Evolutionary conservation across 2,113 vertebrate genomes (phyloP).

Genomic region (Electrona antarctica): DNA sequence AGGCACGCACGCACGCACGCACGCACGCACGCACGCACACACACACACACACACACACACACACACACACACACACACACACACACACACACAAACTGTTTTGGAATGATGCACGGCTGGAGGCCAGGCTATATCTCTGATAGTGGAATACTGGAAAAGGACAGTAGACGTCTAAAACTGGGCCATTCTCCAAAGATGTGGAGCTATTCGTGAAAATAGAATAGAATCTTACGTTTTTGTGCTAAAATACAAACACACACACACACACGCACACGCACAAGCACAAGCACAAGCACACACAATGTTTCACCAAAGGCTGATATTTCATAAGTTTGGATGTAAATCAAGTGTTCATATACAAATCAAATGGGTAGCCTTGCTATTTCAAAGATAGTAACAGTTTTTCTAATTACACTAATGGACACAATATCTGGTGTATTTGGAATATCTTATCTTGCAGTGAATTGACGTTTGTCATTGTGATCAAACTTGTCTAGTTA

Average conservation of each 20-base stretch:
- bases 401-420: too few species aligned
- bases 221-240: constrained; percentile 28
- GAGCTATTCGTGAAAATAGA: constrained; percentile 68
- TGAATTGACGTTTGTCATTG: too few species aligned
- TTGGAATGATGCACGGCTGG: constrained; percentile 18
- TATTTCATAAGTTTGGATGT: too few species aligned
- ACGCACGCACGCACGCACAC: background rate
- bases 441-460: too few species aligned
- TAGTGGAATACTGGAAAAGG: constrained; percentile 33
- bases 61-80: constrained; percentile 3
- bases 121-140: constrained; percentile 43
- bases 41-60: background rate
- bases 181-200: constrained; percentile 61
- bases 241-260: background rate
- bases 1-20: background rate
- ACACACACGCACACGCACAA: background rate
- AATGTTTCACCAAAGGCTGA: background rate
- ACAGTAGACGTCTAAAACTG: constrained; percentile 38
- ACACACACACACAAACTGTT: background rate
- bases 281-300: background rate
- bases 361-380: background rate
- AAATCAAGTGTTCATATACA: background rate
- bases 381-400: too few species aligned
- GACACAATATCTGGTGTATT: too few species aligned
- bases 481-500: too few species aligned